Evolutionary conservation across 2,888 invertebrate species (phyloP).

Genomic region (Acanthococcus lagerstroemiae): DNA sequence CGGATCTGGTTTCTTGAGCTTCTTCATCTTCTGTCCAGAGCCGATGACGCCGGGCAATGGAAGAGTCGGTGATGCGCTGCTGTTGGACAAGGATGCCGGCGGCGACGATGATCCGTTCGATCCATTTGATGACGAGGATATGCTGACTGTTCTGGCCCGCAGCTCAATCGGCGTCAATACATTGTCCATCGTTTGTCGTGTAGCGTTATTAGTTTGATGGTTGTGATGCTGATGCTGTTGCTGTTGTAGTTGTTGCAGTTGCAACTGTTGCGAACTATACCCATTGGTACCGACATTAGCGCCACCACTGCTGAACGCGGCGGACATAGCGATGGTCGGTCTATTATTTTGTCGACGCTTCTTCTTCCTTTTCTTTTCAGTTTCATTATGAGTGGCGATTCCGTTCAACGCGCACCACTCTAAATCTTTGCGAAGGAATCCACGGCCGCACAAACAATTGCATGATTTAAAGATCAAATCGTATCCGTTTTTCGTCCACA

Average conservation of each 20-base stretch:
- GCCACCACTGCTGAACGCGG: conserved; percentile 39
- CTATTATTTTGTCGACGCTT: conserved; percentile 57
- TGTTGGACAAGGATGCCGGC: conserved; percentile 62
- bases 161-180: conserved; percentile 41
- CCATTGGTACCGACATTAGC: neutral
- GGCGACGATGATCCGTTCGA: conserved; percentile 71
- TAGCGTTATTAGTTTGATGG: neutral
- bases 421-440: conserved; percentile 86
- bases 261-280: neutral
- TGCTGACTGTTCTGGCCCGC: conserved; percentile 60
- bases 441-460: conserved; percentile 84
- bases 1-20: conserved; percentile 22
- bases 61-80: conserved; percentile 51
- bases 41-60: conserved; percentile 41
- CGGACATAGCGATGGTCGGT: conserved; percentile 51
- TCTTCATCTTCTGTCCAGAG: conserved; percentile 53
- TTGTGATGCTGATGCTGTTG: neutral
- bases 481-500: conserved; percentile 97
- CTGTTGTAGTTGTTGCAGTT: neutral
- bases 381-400: neutral
- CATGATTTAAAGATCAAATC: conserved; percentile 92
- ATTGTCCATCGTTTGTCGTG: neutral
- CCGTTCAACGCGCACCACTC: conserved; percentile 58
- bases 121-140: conserved; percentile 49
- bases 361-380: conserved; percentile 51